Evolutionary conservation across 2,888 invertebrate species (phyloP), one percentile per base, ranked within the genome.

Genomic region (Didymodactylos carnosus): DNA sequence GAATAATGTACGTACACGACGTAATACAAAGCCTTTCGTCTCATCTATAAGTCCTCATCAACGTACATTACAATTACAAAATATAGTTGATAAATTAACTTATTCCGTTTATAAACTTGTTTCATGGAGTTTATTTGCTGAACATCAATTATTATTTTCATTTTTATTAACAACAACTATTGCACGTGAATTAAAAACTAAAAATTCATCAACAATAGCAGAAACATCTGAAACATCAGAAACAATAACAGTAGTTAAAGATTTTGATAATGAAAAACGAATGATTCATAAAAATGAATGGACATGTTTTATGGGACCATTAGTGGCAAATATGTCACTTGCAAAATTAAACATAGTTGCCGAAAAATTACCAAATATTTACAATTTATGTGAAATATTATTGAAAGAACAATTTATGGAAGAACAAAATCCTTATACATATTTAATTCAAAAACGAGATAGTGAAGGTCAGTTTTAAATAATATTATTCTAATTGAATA

Each of bases 71-170:
- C 41, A 53, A 25, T 25, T 74, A 39, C 71, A 53, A 10, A 23
- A 35, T n/a, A 43, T 74, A 25, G n/a, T 74, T 13, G 39, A 75
- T 46, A 43, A 70, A n/a, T 40, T 82, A 72, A 82, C 81, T 5
- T 78, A 77, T 76, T 80, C 78, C 76, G 80, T 82, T 10, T 82
- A 81, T 76, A 78, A 80, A 46, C 79, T 82, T 14, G 82, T 82
- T 29, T 81, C 81, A 3, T 80, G 81, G 40, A 82, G 80, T 0
- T 77, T 83, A 73, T 83, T 83, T 77, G 79, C 81, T 49, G 78
- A 79, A 72, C 82, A 83, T 75, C 82, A 83, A 78, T 78, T 83
- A 40, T 81, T 80, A 41, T 83, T 83, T 77, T 80, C 82, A 62
- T 82, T 82, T 77, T 78, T 82, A 78, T 72, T 83, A 73, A 80